Evolutionary conservation across 2,797 vertebrate species (phyloP).

Genomic region (Paedocypris micromegethes): DNA sequence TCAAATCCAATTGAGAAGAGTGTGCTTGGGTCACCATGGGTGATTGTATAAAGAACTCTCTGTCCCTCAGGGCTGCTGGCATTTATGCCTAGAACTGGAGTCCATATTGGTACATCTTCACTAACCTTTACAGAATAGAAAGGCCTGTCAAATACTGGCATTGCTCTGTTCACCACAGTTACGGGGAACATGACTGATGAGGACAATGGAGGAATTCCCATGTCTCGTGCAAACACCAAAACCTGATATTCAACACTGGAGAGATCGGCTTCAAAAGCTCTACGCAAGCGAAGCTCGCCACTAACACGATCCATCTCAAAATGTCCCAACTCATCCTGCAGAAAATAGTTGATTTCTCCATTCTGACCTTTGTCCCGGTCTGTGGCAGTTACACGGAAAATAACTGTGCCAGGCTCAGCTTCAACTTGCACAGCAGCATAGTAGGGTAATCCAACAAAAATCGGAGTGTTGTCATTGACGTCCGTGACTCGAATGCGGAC

Average conservation of each 20-base stretch:
- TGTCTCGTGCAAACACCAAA: slow-evolving; percentile 82
- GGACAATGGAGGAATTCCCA: slow-evolving; percentile 81
- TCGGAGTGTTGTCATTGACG: slow-evolving; percentile 87
- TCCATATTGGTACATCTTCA: slow-evolving; percentile 84
- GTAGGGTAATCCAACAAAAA: slow-evolving; percentile 93
- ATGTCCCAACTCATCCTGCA: slow-evolving; percentile 86
- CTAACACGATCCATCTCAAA: slow-evolving; percentile 85
- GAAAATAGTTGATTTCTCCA: slow-evolving; percentile 84
- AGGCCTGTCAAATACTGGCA: slow-evolving; percentile 94
- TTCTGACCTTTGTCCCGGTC: slow-evolving; percentile 90
- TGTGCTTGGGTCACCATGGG: slow-evolving; percentile 83
- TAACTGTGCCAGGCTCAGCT: slow-evolving; percentile 82
- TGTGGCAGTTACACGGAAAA: slow-evolving; percentile 86
- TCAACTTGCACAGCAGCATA: slow-evolving; percentile 95
- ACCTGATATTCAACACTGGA: slow-evolving; percentile 93
- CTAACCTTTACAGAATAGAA: slow-evolving; percentile 87
- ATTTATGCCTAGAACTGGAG: slow-evolving; percentile 88
- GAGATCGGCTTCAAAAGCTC: slow-evolving; percentile 87
- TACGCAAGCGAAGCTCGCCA: slow-evolving; percentile 82
- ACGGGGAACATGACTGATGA: slow-evolving; percentile 84
- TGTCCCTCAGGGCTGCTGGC: slow-evolving; percentile 95
- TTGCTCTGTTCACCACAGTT: slow-evolving; percentile 96
- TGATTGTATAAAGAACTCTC: slow-evolving; percentile 93
- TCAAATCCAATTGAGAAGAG: slow-evolving; percentile 96
- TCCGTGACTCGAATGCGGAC: slow-evolving; percentile 89